Conservation (phyloP, 2,888 invertebrate genomes). For the Subacronicta megacephala region DNA sequence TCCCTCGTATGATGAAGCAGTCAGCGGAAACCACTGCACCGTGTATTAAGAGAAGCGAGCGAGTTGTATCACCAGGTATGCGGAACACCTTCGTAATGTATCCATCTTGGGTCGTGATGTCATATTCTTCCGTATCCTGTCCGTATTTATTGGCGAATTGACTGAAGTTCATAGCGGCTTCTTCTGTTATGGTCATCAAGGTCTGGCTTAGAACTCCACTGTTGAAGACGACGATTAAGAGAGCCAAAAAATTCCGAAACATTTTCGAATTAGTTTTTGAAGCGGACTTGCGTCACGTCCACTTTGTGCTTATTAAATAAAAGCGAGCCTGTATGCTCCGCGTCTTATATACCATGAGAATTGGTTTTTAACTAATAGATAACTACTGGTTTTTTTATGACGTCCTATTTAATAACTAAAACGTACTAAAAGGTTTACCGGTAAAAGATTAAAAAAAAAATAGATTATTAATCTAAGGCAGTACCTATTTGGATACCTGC, state of each 20-base stretch:
- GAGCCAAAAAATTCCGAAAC: constrained; percentile 9
- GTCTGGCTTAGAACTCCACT: constrained; percentile 10
- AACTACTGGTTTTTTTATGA: background rate
- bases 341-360: constrained; percentile 45
- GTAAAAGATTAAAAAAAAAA: too few relatives aligned
- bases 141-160: constrained; percentile 65
- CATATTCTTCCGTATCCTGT: constrained; percentile 57
- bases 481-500: too few relatives aligned
- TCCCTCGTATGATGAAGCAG: constrained; percentile 64
- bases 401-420: background rate
- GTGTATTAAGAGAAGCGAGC: constrained; percentile 65
- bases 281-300: constrained; percentile 23
- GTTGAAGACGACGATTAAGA: constrained; percentile 13
- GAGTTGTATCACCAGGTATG: constrained; percentile 55
- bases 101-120: constrained; percentile 63
- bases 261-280: constrained; percentile 23
- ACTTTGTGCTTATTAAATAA: constrained; percentile 30
- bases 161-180: constrained; percentile 60
- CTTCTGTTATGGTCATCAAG: constrained; percentile 48
- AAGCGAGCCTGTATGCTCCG: constrained; percentile 15
- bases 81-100: constrained; percentile 67
- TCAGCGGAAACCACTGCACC: constrained; percentile 67
- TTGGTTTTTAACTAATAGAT: constrained; percentile 2
- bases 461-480: too few relatives aligned
- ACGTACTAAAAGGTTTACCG: too few relatives aligned